phyloP scores from a whole-genome alignment of 1,140 invertebrate genomes.

The Parapsyche elsis region DNA sequence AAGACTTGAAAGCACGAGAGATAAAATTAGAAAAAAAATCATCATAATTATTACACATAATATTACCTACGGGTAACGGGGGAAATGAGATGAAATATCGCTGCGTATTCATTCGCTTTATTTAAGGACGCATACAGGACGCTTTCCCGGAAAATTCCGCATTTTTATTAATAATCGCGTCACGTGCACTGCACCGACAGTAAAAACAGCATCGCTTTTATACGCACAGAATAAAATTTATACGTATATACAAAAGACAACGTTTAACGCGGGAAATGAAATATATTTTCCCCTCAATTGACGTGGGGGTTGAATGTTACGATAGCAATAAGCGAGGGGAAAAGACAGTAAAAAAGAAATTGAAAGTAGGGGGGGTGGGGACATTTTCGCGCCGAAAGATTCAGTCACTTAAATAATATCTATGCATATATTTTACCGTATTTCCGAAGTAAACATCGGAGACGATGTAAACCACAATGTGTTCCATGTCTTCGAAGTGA shows the following conservation, averaged over 20 bases:
- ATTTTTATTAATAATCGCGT: conserved; percentile 3
- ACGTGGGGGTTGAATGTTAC: conserved; percentile 33
- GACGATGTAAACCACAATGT: not conserved
- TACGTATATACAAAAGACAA: conserved; percentile 20
- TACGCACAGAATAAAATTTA: conserved; percentile 31
- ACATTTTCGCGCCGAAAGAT: not conserved
- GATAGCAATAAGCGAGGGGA: conserved; percentile 29
- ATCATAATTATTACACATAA: not conserved
- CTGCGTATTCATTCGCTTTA: not conserved
- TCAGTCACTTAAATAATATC: not conserved
- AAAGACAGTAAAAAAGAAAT: conserved; percentile 29
- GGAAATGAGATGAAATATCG: not conserved
- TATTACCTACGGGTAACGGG: not conserved
- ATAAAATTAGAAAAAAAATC: conserved; percentile 9
- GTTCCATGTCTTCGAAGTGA: not conserved
- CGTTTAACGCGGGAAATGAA: conserved; percentile 42
- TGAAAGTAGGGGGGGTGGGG: not conserved
- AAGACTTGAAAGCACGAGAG: not conserved
- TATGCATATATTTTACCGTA: not conserved
- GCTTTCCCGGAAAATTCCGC: not conserved
- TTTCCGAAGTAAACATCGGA: not conserved
- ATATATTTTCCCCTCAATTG: conserved; percentile 40
- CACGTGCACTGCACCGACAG: conserved; percentile 28
- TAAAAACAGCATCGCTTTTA: conserved; percentile 35
- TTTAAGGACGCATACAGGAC: not conserved